Evolutionary conservation across 2,888 invertebrate species (phyloP), one percentile per base, ranked within the genome.

Genomic region (Selenia dentaria): DNA sequence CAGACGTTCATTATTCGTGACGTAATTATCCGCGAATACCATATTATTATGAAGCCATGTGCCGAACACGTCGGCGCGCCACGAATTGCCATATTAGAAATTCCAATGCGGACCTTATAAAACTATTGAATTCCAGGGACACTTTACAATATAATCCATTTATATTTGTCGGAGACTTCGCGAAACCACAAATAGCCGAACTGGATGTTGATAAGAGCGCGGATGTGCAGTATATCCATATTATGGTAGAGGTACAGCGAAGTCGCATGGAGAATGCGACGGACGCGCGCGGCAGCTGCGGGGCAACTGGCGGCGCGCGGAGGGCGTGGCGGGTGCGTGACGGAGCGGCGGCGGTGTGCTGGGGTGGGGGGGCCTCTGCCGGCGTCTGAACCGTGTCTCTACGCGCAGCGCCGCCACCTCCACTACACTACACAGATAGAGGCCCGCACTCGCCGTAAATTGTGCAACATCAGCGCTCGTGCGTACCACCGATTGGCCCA

Each of bases 101-200:
- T 87, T 87, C 87, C 88, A 82, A 80, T 83, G 85, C 88, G 81
- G 83, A 88, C 86, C 85, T 88, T 83, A 82, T 64, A 77, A 74
- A 79, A 74, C 72, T 74, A 74, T 67, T 64, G 62, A 67, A 72
- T 71, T 70, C 68, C 67, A 62, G 68, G 60, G 67, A 68, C 85
- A 87, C 87, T 88, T 85, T 83, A 90, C 83, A 90, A 87, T 86
- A 89, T 90, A 90, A 90, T 90, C 90, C 90, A 89, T 90, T 88
- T 88, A 75, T 80, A 83, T 74, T 89, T 89, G 74, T 87, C 89
- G 70, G 82, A 82, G 62, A 89, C 79, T 84, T 87, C 83, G 74
- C 87, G 85, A 68, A 90, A 88, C 89, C 90, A 90, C 83, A 83
- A 77, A 83, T 85, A 88, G 58, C 83, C 79, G 73, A 88, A 89